Percentiles rank a stretch among this genome's conserved stretches.
Evolutionary conservation across 37 sponge, comb jelly and placozoan genomes (phyloP).

Genomic region (Haliclona indistincta): DNA sequence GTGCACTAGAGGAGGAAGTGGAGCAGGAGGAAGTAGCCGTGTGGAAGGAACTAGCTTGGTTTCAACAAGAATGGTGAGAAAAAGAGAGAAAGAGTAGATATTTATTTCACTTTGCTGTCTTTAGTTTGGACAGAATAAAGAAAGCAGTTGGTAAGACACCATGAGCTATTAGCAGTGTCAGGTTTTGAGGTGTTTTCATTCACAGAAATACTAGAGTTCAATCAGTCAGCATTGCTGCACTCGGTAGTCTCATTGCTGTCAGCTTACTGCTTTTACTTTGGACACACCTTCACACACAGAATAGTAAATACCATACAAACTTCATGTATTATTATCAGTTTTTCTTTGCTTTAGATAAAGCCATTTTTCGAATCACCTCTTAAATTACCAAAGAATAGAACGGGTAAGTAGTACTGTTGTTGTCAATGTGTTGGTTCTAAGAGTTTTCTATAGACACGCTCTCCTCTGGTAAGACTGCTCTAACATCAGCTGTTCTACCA

Average conservation of each 20-base stretch:
- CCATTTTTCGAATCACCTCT: slow-evolving; percentile 60
- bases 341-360: slow-evolving; percentile 36
- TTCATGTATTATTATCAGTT: background rate
- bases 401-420: slow-evolving; percentile 6
- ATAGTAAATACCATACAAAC: slow-evolving; percentile 17
- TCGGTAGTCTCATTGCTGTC: slow-evolving; percentile 49
- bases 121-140: slow-evolving; percentile 22
- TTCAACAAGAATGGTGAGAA: slow-evolving; percentile 71
- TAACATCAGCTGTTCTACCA: slow-evolving; percentile 66
- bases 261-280: slow-evolving; percentile 61
- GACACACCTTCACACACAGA: slow-evolving; percentile 62
- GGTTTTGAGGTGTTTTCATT: background rate
- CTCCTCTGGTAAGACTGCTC: slow-evolving; percentile 52
- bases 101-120: background rate
- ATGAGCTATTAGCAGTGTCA: background rate
- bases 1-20: slow-evolving; percentile 37
- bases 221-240: slow-evolving; percentile 71
- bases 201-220: slow-evolving; percentile 56
- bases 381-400: slow-evolving; percentile 36
- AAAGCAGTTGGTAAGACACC: slow-evolving; percentile 31
- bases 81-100: slow-evolving; percentile 5
- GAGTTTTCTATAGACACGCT: slow-evolving; percentile 25
- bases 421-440: background rate
- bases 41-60: slow-evolving; percentile 70
- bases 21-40: background rate